Conservation (phyloP, 2,888 invertebrate species). For the Euclidia mi region DNA sequence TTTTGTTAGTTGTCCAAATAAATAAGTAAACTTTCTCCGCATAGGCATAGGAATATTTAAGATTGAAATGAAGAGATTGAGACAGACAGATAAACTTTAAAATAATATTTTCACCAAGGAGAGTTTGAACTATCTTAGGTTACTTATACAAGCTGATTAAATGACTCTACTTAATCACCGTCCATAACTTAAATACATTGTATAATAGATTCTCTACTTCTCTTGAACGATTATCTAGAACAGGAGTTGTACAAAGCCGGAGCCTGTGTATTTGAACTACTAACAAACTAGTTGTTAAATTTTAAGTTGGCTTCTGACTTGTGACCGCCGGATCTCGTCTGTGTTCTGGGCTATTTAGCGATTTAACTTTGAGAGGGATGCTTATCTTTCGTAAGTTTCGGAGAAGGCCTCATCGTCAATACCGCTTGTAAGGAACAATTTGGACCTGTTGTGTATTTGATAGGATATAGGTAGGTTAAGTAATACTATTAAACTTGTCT, state of each 20-base stretch:
- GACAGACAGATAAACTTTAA: too few species aligned
- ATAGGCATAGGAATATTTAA: too few species aligned
- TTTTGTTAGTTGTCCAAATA: too few species aligned
- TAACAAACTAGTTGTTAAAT: constrained; percentile 26
- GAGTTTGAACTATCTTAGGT: too few species aligned
- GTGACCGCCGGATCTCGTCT: constrained; percentile 30
- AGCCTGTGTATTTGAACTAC: constrained; percentile 12
- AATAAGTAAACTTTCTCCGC: too few species aligned
- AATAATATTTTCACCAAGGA: too few species aligned
- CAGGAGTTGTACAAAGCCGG: neutral
- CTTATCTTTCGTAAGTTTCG: constrained; percentile 58
- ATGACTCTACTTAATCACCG: too few species aligned
- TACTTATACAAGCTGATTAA: too few species aligned
- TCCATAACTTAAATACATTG: too few species aligned
- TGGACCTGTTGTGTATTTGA: neutral
- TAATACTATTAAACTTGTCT: too few species aligned
- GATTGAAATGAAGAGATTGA: too few species aligned
- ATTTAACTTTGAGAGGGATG: constrained; percentile 49
- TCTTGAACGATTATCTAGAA: neutral
- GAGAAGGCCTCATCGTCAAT: constrained; percentile 17
- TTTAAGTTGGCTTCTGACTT: constrained; percentile 30
- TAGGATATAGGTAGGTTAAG: neutral
- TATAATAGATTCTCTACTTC: too few species aligned
- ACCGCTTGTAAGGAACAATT: neutral
- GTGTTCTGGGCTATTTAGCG: constrained; percentile 47